A percentile compares a stretch with the other conserved stretches of the same genome.
phyloP scores from a whole-genome alignment of 2,888 invertebrate genomes.

The Eilema depressum region DNA sequence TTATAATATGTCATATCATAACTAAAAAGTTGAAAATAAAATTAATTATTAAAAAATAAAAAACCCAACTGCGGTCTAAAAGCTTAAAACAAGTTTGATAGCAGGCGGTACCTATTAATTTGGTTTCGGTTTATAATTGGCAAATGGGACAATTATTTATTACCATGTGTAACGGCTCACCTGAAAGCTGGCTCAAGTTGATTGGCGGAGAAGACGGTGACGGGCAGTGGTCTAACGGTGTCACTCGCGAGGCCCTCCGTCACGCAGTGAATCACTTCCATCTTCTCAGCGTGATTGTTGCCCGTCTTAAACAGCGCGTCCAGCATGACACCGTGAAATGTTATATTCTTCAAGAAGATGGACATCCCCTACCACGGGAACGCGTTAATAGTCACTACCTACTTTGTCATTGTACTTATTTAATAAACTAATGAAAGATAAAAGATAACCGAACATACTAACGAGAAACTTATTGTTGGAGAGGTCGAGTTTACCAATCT shows the following conservation, averaged over 20 bases:
- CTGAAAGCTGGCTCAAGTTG: constrained; percentile 97
- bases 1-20: constrained; percentile 98
- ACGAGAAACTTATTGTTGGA: constrained; percentile 95
- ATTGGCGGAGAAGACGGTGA: constrained; percentile 93
- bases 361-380: constrained; percentile 92
- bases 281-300: constrained; percentile 88
- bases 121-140: too few relatives aligned
- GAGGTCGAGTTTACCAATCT: constrained; percentile 99
- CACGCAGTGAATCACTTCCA: constrained; percentile 92
- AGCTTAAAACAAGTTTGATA: too few relatives aligned
- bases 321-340: constrained; percentile 98
- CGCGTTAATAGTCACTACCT: neutral
- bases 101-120: too few relatives aligned
- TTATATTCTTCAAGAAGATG: constrained; percentile 97
- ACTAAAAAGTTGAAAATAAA: too few relatives aligned
- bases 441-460: constrained; percentile 49
- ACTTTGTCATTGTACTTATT: neutral
- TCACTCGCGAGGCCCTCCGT: constrained; percentile 94
- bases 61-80: too few relatives aligned
- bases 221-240: constrained; percentile 96
- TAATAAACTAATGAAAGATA: too few relatives aligned
- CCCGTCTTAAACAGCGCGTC: constrained; percentile 95
- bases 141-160: too few relatives aligned
- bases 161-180: constrained; percentile 53
- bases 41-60: too few relatives aligned